A percentile compares a stretch with the other conserved stretches of the same genome.
These are phyloP conservation scores for Ennomos fuscantarius DNA, from an alignment of 2,888 invertebrate genomes.

Conservation along the genomic window DNA sequence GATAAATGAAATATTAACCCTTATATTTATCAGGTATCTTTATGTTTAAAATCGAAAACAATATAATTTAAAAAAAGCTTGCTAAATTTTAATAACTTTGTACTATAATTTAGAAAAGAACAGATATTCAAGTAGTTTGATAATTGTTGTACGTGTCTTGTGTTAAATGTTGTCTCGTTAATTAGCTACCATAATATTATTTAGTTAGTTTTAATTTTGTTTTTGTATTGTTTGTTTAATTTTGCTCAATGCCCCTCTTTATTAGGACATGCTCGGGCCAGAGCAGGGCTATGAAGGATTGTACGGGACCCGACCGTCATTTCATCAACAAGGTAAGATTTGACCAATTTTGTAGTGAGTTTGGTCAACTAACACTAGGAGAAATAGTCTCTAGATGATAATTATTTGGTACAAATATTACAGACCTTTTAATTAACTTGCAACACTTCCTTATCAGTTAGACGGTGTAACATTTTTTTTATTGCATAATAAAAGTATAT, in stretches of 20 bases:
- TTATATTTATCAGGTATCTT: no score
- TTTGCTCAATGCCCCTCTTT: slow-evolving; percentile 65
- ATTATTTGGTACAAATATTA: slow-evolving; percentile 41
- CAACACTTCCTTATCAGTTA: no score
- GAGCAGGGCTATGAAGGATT: slow-evolving; percentile 97
- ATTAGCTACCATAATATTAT: slow-evolving; percentile 23
- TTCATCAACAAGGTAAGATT: slow-evolving; percentile 93
- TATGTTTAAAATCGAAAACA: no score
- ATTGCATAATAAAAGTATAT: no score
- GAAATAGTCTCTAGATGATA: slow-evolving; percentile 30
- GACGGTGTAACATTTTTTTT: no score
- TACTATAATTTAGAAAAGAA: neutral
- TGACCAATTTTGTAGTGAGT: slow-evolving; percentile 44
- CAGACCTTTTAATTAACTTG: neutral
- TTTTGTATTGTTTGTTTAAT: slow-evolving; percentile 44
- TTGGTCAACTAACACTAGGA: slow-evolving; percentile 60
- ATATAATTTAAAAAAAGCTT: no score
- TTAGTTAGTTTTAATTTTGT: slow-evolving; percentile 46
- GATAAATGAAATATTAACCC: no score
- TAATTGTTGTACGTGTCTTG: slow-evolving; percentile 21
- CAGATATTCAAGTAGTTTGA: neutral
- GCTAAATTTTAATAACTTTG: neutral
- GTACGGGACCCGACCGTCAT: slow-evolving; percentile 96
- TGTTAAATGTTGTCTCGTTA: slow-evolving; percentile 18
- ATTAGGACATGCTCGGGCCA: slow-evolving; percentile 95